Evolutionary conservation across 2,113 vertebrate genomes (phyloP), one percentile per base, ranked within the genome.

Genomic region (Paralichthys olivaceus): DNA sequence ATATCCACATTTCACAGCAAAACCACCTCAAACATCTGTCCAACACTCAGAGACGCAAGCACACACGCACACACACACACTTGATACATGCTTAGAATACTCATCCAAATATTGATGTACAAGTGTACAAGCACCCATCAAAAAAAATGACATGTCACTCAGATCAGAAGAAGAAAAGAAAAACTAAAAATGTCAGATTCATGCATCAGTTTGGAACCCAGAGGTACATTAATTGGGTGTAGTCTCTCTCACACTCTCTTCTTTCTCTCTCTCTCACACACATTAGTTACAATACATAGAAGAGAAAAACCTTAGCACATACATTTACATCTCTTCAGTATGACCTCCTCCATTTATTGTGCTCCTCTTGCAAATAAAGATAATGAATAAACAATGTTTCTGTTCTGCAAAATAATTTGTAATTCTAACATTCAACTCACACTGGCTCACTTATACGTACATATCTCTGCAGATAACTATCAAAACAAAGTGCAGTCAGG

Each of bases 191-290:
- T 79, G 72, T 78, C 69, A 71, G 61, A 81, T 43, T 75, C 90
- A 93, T 93, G 90, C 93, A 84, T 81, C 64, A 77, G 65, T 71
- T 70, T 76, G 40, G 61, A 84, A 77, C 56, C 71, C 51, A 76
- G 70, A 65, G 75, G 73, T 72, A 77, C 56, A 56, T 54, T 54
- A n/a, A 63, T 40, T 54, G 45, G 58, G 65, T 76, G 43, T 64
- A 63, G 29, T 57, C 23, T 14, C 54, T 15, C 54, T 14, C 19
- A 7, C 47, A 7, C 32, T 0, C 47, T 49, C 3, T 14, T 55
- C n/a, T 23, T 5, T 55, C 23, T 25, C 53, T 12, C 53, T 25
- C 70, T 61, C 20, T 69, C 12, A 87, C 69, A 67, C n/a, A 74
- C n/a, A 23, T 4, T 19, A 23, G n/a, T 20, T 54, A n/a, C n/a